Base-by-base conservation (phyloP, 1,140 invertebrate genomes). In the Drosophila eugracilis region DNA sequence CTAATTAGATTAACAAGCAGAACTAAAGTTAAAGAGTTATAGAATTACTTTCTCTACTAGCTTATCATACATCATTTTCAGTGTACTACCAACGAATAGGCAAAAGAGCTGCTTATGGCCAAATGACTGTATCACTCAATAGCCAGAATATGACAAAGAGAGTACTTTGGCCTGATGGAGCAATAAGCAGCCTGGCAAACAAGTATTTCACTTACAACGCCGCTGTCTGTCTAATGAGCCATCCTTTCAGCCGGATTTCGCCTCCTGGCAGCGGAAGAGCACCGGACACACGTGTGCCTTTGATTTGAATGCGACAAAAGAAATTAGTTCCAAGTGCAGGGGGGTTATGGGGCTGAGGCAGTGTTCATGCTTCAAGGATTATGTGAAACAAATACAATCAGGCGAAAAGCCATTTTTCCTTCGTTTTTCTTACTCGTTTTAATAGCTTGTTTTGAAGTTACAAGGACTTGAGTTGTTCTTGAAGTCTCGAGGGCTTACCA, bases 101-200 rank as follows among this genome's bases (percentile, higher is more conserved):
- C 7, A 21, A 21, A 28, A 54, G 24, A 22, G 0, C 42, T 44
- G 26, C 48, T 58, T 49, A 65, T 58, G 39, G 44, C 36, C 37
- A 57, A 74, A 71, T 84, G 72, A 76, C 81, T 80, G 41, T 86
- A 85, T 80, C 66, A 73, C 55, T 79, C 39, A 52, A 71, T 73
- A 36, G 41, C 30, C 42, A 50, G 32, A 74, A 74, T 74, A 74
- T 74, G 74, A 75, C 62, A 60, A 50, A 62, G 52, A 52, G 72
- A 76, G 78, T 76, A 76, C 76, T 80, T 72, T 39, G 30, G 45
- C 53, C 66, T 37, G 72, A 84, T 84, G 67, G 81, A 84, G 80
- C 55, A 76, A 84, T 80, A 84, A 86, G 37, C 65, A 45, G 69
- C 47, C 65, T 26, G 39, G 30, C 60, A 66, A 44, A 45, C 63